These are phyloP conservation scores for Phyto melanocephala DNA, from an alignment of 2,888 invertebrate genomes.

Conservation along the genomic window DNA sequence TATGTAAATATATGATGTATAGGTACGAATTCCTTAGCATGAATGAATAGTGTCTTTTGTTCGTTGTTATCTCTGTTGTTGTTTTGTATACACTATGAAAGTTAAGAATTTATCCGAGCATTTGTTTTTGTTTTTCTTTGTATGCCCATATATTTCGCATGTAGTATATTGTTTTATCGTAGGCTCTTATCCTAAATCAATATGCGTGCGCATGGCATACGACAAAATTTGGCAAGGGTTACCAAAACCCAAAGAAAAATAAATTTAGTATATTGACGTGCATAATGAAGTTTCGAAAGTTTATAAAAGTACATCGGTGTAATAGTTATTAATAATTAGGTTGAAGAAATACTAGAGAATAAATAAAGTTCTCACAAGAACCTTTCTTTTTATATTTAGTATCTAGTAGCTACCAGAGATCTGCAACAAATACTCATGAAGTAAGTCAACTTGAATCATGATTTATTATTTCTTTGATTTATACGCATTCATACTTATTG, in stretches of 20 bases:
- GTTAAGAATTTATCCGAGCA: conserved; percentile 54
- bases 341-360: too few species aligned
- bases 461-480: too few species aligned
- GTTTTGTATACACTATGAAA: conserved; percentile 1
- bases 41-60: conserved; percentile 50
- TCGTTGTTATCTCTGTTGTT: conserved; percentile 25
- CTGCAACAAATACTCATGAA: too few species aligned
- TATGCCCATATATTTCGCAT: conserved; percentile 23
- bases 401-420: too few species aligned
- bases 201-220: conserved; percentile 65
- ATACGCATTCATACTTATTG: too few species aligned
- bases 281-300: too few species aligned
- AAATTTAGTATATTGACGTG: not conserved
- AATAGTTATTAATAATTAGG: too few species aligned
- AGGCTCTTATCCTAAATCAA: conserved; percentile 64
- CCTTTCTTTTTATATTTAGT: too few species aligned
- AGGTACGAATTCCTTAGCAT: conserved; percentile 42
- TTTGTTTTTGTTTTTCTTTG: conserved; percentile 56
- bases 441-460: too few species aligned
- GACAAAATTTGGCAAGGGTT: conserved; percentile 23
- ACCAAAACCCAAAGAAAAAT: conserved; percentile 12
- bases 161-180: conserved; percentile 5
- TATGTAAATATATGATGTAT: too few species aligned
- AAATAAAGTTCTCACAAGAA: too few species aligned
- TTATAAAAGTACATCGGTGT: too few species aligned